Base-by-base conservation (phyloP, 1,140 invertebrate genomes). In the Eubasilissa regina region DNA sequence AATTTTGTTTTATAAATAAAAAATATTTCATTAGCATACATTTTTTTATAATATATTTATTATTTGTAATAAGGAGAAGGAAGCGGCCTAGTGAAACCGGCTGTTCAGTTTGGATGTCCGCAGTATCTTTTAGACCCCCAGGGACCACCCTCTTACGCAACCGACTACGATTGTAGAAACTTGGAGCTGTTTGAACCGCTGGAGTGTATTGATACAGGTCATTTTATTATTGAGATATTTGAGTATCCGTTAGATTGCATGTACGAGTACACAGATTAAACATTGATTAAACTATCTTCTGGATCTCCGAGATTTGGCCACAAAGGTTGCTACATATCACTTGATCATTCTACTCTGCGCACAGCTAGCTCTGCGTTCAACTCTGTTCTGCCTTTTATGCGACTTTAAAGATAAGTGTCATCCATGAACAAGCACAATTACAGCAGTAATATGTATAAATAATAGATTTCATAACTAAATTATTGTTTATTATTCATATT, bases 121-220 rank as follows among this genome's bases (percentile, higher is more conserved):
- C 76, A 58, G 4, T 35, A 68, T 21, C 64, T 78, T 1, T 17
- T 78, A 66, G 76, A 78, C 43, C 76, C 76, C 6, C 76, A 78
- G 12, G 76, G 76, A 3, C 76, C 76, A 7, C 76, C 76, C 10
- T 78, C 76, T 8, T 78, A 78, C 9, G 76, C 66, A 4, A 78
- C 77, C 0, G 68, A 78, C 45, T 78, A 60, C 11, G 77, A 78
- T 56, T 78, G 77, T 19, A 48, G 68, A 13, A 43, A 70, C 43
- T 48, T 78, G 47, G 77, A 78, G 35, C 44, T 78, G 19, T 78
- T 78, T 53, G 77, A 78, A n/a, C 55, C 77, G 8, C 43, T 78
- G 17, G 77, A 78, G 6, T 72, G 21, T 45, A 78, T 78, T 64
- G 77, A 78, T n/a, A 62, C 66, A 73, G 77, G 77, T 78, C 15